Evolutionary conservation across 2,113 vertebrate species (phyloP), one percentile per base, ranked within the genome.

Genomic region (Baryphthengus martii): DNA sequence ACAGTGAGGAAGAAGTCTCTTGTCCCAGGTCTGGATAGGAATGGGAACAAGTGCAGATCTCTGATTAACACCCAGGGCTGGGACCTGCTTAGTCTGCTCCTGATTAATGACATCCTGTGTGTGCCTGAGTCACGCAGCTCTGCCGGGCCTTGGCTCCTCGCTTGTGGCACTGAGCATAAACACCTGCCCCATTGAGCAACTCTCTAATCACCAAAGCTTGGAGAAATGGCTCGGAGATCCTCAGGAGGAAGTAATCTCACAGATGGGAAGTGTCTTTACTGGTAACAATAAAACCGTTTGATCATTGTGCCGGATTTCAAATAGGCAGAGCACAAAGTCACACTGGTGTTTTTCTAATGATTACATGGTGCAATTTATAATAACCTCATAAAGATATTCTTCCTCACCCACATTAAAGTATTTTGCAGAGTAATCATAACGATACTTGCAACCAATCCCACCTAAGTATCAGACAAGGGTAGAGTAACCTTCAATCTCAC

Each of bases 71-170:
- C 17, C n/a, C 3, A 0, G 6, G 66, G 71, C 65, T 89, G 88
- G 71, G 67, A 77, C 47, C 59, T 84, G 66, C 75, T 89, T 82
- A 81, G 56, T 44, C 29, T 65, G 56, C 17, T 35, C 33, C 78
- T 91, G 81, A 93, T 93, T 93, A 94, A 96, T 55, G 82, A 94
- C 59, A 94, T 93, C 93, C 88, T 93, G 82, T 65, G 89, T 50
- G 68, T 42, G 72, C 56, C 75, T 47, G 72, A 90, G 78, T 94
- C 93, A 94, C 11, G 2, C 39, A 47, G 85, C 77, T 62, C 75
- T 1, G 15, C 45, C 1, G 1, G 17, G 58, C 65, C 93, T 73
- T 11, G 1, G 6, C 44, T 89, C 82, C 81, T 91, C 1, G 3
- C 66, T 35, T 18, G 37, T 42, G 55, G 9, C 6, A 2, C 63